These are phyloP conservation scores for Protonibea diacanthus DNA, from an alignment of 2,797 vertebrate genomes.

Conservation along the genomic window DNA sequence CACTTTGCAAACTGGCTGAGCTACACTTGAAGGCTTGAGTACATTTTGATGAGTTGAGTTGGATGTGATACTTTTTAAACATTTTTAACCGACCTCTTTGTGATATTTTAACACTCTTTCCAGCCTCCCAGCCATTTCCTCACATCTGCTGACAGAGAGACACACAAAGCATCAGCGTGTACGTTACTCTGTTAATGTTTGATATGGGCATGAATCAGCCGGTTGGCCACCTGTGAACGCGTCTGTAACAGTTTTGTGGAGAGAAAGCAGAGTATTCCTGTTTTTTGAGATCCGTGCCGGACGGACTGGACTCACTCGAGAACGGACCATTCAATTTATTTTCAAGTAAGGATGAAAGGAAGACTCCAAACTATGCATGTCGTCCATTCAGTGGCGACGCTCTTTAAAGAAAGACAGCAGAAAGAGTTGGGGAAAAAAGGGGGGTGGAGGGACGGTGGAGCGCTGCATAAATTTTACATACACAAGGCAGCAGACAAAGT, in stretches of 20 bases:
- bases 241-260: conserved; percentile 30
- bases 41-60: background rate
- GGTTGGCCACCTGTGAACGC: conserved; percentile 37
- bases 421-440: conserved; percentile 60
- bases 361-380: conserved; percentile 84
- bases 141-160: background rate
- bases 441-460: conserved; percentile 56
- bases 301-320: conserved; percentile 72
- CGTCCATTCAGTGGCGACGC: conserved; percentile 80
- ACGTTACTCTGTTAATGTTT: background rate
- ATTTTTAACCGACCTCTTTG: too few species aligned
- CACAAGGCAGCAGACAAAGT: conserved; percentile 84
- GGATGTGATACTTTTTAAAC: background rate
- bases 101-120: background rate
- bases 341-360: conserved; percentile 84
- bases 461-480: conserved; percentile 87
- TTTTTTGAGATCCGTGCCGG: conserved; percentile 36
- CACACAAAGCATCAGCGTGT: background rate
- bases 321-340: conserved; percentile 80
- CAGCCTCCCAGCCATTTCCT: background rate
- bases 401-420: conserved; percentile 70
- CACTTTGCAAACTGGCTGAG: background rate
- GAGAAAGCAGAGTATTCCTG: conserved; percentile 33
- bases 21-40: background rate
- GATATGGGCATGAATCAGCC: too few species aligned